Conservation (phyloP, 2,888 invertebrate genomes). For the Mythimna lalbum region DNA sequence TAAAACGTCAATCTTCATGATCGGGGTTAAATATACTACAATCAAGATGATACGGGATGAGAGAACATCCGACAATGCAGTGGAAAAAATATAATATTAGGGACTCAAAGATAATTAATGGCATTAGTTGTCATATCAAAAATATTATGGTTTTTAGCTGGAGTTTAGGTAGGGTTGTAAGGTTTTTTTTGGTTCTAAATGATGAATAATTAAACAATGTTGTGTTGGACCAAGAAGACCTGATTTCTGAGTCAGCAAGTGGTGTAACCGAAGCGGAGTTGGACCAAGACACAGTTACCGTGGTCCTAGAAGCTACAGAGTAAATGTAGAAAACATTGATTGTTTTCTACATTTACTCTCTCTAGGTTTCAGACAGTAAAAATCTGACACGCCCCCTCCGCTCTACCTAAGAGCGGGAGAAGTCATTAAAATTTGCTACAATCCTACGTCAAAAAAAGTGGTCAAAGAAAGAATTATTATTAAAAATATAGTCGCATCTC, state of each 20-base stretch:
- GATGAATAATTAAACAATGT: not conserved
- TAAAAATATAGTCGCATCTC: too few species aligned
- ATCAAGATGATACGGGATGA: constrained; percentile 84
- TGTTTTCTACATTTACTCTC: too few species aligned
- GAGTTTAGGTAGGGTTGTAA: not conserved
- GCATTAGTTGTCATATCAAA: constrained; percentile 6
- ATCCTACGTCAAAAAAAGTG: too few species aligned
- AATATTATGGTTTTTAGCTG: not conserved
- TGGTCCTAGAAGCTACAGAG: too few species aligned
- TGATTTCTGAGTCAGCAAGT: not conserved
- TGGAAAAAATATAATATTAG: constrained; percentile 33
- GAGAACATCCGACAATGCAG: constrained; percentile 58
- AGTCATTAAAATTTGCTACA: too few species aligned
- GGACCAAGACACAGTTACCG: too few species aligned
- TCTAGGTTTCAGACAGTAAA: too few species aligned
- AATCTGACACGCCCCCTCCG: too few species aligned
- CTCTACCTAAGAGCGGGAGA: too few species aligned
- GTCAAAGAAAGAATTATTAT: too few species aligned
- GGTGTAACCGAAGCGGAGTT: not conserved
- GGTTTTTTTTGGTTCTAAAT: not conserved
- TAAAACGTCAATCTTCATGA: constrained; percentile 84
- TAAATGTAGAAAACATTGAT: too few species aligned
- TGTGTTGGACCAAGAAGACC: not conserved
- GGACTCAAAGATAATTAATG: constrained; percentile 42
- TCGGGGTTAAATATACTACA: constrained; percentile 62